Evolutionary conservation across 2,888 invertebrate species (phyloP).

Genomic region (Andricus curvator): DNA sequence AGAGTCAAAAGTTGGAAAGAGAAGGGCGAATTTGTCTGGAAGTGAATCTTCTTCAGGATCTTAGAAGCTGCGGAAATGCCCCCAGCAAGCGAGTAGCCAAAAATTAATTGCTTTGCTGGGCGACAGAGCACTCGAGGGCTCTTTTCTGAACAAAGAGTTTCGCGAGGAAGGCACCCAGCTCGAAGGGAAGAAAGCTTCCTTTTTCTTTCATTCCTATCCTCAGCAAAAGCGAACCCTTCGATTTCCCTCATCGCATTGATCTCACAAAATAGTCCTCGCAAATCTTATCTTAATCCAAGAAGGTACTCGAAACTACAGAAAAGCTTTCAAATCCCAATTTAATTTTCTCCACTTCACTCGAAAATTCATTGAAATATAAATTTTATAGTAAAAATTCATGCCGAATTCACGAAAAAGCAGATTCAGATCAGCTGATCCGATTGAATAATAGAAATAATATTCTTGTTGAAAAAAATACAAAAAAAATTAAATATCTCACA

Average conservation of each 20-base stretch:
- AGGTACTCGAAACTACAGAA: not conserved
- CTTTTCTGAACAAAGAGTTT: conserved; percentile 58
- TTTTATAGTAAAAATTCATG: too few species aligned
- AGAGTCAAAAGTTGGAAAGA: conserved; percentile 13
- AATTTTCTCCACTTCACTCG: not conserved
- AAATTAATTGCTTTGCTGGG: conserved; percentile 62
- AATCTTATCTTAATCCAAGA: conserved; percentile 29
- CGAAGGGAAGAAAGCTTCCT: conserved; percentile 45
- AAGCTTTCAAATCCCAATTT: not conserved
- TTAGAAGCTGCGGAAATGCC: conserved; percentile 9
- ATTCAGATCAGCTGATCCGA: too few species aligned
- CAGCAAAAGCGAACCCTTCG: conserved; percentile 52
- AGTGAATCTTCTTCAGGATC: conserved; percentile 27
- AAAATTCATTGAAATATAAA: too few species aligned
- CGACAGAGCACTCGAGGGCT: conserved; percentile 49
- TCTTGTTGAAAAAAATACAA: too few species aligned
- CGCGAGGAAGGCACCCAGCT: conserved; percentile 39
- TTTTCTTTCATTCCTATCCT: conserved; percentile 47
- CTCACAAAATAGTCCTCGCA: conserved; percentile 48
- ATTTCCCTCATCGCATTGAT: conserved; percentile 54
- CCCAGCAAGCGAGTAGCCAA: conserved; percentile 39
- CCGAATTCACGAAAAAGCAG: too few species aligned
- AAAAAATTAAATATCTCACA: too few species aligned
- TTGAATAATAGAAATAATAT: too few species aligned
- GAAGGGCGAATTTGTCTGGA: not conserved